Percentiles rank a stretch among this genome's conserved stretches.
These are phyloP conservation scores for Epirrhoe alternata DNA, from an alignment of 2,888 invertebrate species.

Conservation along the genomic window DNA sequence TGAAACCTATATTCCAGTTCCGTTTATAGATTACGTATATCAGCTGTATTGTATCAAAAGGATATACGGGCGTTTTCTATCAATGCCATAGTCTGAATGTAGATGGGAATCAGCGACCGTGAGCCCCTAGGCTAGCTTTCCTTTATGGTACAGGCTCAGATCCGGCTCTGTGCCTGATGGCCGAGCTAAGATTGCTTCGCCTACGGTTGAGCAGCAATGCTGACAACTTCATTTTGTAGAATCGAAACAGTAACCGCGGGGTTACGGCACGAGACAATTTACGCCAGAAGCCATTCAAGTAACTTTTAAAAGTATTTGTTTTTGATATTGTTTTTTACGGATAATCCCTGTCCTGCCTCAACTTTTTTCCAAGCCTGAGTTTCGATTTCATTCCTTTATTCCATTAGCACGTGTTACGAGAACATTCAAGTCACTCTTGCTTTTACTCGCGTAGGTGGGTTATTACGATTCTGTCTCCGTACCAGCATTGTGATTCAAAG, in stretches of 20 bases:
- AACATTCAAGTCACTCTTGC: slow-evolving; percentile 39
- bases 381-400: slow-evolving; percentile 29
- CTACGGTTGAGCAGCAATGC: slow-evolving; percentile 61
- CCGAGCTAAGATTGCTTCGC: slow-evolving; percentile 64
- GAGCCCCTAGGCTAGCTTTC: slow-evolving; percentile 27
- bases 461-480: slow-evolving; percentile 41
- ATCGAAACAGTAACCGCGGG: slow-evolving; percentile 37
- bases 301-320: neutral
- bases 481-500: slow-evolving; percentile 42
- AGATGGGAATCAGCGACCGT: slow-evolving; percentile 24
- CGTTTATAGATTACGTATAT: neutral
- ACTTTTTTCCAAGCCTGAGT: slow-evolving; percentile 8
- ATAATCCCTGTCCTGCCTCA: slow-evolving; percentile 6
- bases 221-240: slow-evolving; percentile 68
- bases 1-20: slow-evolving; percentile 1
- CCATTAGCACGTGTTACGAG: slow-evolving; percentile 27
- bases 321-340: neutral
- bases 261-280: slow-evolving; percentile 1
- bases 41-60: slow-evolving; percentile 4
- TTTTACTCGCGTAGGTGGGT: slow-evolving; percentile 36
- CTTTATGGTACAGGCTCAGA: slow-evolving; percentile 25
- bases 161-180: slow-evolving; percentile 49
- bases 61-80: slow-evolving; percentile 17
- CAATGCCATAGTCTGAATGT: slow-evolving; percentile 20
- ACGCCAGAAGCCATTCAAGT: neutral